Evolutionary conservation across 2,113 vertebrate species (phyloP).

Genomic region (Myrmecophaga tridactyla): DNA sequence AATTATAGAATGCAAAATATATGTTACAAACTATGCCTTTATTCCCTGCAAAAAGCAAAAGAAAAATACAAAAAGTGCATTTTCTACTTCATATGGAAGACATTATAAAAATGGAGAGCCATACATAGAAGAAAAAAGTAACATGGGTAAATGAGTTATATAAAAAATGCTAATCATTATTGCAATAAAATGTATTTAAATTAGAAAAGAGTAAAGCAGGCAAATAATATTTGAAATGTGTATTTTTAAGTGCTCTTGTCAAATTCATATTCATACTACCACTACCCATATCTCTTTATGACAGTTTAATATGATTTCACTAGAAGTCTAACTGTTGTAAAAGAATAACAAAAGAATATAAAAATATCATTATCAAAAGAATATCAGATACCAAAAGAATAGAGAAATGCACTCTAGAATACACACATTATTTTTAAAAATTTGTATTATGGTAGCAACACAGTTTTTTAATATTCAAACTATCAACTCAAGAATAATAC

Average conservation of each 20-base stretch:
- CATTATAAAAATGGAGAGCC: not conserved
- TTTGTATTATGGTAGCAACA: not conserved
- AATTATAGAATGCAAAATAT: not conserved
- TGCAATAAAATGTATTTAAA: not conserved
- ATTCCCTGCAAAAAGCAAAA: not conserved
- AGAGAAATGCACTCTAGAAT: not conserved
- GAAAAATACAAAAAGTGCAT: not conserved
- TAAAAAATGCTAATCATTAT: conserved; percentile 33
- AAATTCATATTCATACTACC: not conserved
- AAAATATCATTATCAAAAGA: no score
- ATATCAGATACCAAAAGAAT: no score
- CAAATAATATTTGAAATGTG: not conserved
- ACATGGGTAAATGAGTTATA: conserved; percentile 6
- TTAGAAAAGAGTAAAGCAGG: not conserved
- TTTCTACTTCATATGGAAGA: not conserved
- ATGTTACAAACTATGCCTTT: not conserved
- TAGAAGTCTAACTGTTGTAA: not conserved
- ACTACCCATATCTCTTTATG: not conserved
- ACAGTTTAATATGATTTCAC: not conserved
- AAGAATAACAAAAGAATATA: not conserved
- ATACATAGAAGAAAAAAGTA: not conserved
- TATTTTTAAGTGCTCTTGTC: not conserved
- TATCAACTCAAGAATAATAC: conserved; percentile 24
- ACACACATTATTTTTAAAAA: not conserved
- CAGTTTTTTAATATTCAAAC: conserved; percentile 20